phyloP scores from a whole-genome alignment of 1,140 invertebrate species.

The Gonatopus flavifemur region DNA sequence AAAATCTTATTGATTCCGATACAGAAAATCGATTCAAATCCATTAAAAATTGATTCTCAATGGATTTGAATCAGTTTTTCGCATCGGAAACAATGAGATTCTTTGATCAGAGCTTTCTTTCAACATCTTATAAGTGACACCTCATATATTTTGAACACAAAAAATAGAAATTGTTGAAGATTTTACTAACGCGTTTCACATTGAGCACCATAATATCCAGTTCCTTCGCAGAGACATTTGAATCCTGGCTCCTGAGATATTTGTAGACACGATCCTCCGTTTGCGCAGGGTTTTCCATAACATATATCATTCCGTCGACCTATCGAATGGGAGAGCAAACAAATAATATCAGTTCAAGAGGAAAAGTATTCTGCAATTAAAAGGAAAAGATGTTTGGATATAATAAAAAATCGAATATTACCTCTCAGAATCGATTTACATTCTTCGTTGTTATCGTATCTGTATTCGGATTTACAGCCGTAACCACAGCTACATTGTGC shows the following conservation, averaged over 20 bases:
- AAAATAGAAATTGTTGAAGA: not conserved
- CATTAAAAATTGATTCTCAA: too few species aligned
- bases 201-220: conserved; percentile 68
- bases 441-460: conserved; percentile 52
- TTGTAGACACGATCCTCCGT: conserved; percentile 70
- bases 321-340: conserved; percentile 26
- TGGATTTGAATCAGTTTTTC: conserved; percentile 29
- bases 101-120: not conserved
- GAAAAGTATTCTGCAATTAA: not conserved
- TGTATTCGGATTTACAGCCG: conserved; percentile 56
- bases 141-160: not conserved
- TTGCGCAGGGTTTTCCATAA: conserved; percentile 62
- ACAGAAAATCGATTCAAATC: too few species aligned
- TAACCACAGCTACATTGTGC: conserved; percentile 53
- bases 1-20: too few species aligned
- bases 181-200: conserved; percentile 68
- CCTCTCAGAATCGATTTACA: conserved; percentile 57
- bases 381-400: not conserved
- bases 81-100: conserved; percentile 9
- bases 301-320: conserved; percentile 66
- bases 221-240: conserved; percentile 72
- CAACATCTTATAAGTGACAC: conserved; percentile 12
- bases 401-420: conserved; percentile 27
- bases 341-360: not conserved
- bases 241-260: conserved; percentile 67